Percentiles rank a stretch among this genome's conserved stretches.
These are phyloP conservation scores for Halcyon smyrnensis DNA, from an alignment of 2,797 vertebrate genomes.

Conservation along the genomic window DNA sequence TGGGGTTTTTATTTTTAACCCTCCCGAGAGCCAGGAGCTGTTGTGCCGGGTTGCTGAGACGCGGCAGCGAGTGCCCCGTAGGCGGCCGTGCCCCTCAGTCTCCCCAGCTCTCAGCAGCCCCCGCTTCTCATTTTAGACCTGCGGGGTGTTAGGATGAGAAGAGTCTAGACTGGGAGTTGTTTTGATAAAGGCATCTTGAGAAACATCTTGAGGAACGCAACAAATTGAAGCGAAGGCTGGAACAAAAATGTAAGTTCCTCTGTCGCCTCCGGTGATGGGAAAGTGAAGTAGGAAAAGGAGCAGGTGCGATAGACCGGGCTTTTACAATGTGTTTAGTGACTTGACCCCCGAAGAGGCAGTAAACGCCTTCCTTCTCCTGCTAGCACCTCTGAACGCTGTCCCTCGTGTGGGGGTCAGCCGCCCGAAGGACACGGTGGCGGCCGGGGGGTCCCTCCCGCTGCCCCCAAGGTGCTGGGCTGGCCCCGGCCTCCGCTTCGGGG, in stretches of 20 bases:
- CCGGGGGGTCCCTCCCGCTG: background rate
- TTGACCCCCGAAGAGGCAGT: background rate
- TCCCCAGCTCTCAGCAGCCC: background rate
- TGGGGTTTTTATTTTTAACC: no score
- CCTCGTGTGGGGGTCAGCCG: background rate
- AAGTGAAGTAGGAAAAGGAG: background rate
- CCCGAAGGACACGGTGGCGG: no score
- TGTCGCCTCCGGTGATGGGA: background rate
- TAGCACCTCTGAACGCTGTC: background rate
- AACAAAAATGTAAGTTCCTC: background rate
- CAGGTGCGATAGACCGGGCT: background rate
- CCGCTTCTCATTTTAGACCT: accelerated
- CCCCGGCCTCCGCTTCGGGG: no score
- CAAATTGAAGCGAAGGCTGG: background rate
- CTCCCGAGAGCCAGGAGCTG: background rate
- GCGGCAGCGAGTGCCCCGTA: accelerated
- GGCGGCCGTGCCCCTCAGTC: accelerated
- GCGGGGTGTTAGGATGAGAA: no score
- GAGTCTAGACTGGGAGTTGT: no score
- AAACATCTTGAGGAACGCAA: background rate
- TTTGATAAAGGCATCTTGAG: background rate
- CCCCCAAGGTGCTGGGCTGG: no score
- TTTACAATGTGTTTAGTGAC: background rate
- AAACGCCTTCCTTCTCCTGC: accelerated
- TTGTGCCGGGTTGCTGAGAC: background rate